Conservation (phyloP, 2,888 invertebrate genomes). For the Brassicogethes aeneus region DNA sequence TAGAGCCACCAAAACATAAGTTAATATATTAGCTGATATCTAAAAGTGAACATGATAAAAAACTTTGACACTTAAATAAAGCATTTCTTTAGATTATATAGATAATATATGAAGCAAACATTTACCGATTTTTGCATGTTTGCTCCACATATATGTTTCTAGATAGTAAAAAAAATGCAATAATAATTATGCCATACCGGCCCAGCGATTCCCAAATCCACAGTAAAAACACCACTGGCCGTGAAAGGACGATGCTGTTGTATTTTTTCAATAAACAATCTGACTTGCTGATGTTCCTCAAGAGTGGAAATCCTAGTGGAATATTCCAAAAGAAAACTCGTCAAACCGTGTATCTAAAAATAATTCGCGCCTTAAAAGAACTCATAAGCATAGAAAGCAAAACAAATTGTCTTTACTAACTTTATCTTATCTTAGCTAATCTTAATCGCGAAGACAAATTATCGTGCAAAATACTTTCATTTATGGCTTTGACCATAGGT, state of each 20-base stretch:
- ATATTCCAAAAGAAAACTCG: slow-evolving; percentile 34
- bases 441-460: too few relatives aligned
- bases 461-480: too few relatives aligned
- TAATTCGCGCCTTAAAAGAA: slow-evolving; percentile 8
- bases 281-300: slow-evolving; percentile 36
- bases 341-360: slow-evolving; percentile 33
- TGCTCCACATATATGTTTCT: slow-evolving; percentile 2
- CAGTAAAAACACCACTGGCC: slow-evolving; percentile 36
- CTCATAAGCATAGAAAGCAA: too few relatives aligned
- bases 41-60: slow-evolving; percentile 29
- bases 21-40: slow-evolving; percentile 38
- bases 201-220: slow-evolving; percentile 37
- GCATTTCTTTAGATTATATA: too few relatives aligned
- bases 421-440: too few relatives aligned
- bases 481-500: too few relatives aligned
- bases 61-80: too few relatives aligned
- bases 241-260: slow-evolving; percentile 33
- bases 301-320: slow-evolving; percentile 31
- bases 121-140: too few relatives aligned
- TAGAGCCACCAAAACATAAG: slow-evolving; percentile 38
- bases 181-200: too few relatives aligned
- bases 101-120: too few relatives aligned
- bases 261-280: slow-evolving; percentile 37
- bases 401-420: too few relatives aligned
- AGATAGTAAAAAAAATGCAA: too few relatives aligned